A percentile compares a stretch with the other conserved stretches of the same genome.
Evolutionary conservation across 2,888 invertebrate species (phyloP).

Genomic region (Hetaerina titia): DNA sequence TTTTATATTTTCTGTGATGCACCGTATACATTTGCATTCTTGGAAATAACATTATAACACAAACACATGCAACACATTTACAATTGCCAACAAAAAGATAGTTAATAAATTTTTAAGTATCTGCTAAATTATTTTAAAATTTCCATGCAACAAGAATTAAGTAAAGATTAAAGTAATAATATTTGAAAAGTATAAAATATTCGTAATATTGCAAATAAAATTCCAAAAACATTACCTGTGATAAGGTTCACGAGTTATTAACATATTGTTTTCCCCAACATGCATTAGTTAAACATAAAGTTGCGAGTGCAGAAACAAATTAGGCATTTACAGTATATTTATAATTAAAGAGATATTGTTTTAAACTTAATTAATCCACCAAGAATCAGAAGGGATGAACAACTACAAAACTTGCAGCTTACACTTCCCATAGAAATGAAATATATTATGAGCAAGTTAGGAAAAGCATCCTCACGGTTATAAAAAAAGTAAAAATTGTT

Average conservation of each 20-base stretch:
- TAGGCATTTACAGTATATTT: background rate
- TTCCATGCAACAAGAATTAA: background rate
- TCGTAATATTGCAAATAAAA: too few relatives aligned
- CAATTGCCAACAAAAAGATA: background rate
- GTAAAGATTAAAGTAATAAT: too few relatives aligned
- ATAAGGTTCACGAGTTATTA: background rate
- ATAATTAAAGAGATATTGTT: too few relatives aligned
- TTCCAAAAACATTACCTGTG: too few relatives aligned
- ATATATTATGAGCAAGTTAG: background rate
- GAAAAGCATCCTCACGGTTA: background rate
- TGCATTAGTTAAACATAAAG: background rate
- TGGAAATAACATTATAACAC: background rate
- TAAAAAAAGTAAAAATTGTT: background rate
- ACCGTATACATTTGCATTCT: background rate
- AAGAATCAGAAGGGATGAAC: background rate
- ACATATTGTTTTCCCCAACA: background rate
- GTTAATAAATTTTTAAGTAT: background rate
- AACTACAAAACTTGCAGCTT: background rate
- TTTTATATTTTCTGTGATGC: background rate
- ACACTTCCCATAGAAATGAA: background rate
- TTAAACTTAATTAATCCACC: background rate
- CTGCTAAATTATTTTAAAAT: background rate
- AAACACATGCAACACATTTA: background rate
- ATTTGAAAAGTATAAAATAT: too few relatives aligned
- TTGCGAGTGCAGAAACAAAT: background rate